These are phyloP conservation scores for Drosophila cardini DNA, from an alignment of 1,140 invertebrate species.

Conservation along the genomic window DNA sequence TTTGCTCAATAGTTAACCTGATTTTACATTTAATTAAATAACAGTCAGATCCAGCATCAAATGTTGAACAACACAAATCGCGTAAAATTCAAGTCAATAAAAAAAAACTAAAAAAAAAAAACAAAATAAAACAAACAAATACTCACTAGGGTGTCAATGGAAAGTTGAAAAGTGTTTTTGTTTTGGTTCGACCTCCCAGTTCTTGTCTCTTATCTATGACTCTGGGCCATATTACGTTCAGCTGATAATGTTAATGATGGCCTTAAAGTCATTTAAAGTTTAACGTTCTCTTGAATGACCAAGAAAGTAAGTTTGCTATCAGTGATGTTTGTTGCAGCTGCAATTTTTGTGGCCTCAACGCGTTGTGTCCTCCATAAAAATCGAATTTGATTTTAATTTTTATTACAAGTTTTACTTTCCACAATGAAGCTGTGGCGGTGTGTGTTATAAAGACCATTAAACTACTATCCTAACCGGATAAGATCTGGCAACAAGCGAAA, in stretches of 20 bases:
- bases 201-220: slow-evolving; percentile 24
- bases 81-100: slow-evolving; percentile 73
- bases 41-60: slow-evolving; percentile 38
- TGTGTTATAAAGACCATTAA: slow-evolving; percentile 27
- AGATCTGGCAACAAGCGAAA: slow-evolving; percentile 67
- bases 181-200: slow-evolving; percentile 15
- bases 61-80: slow-evolving; percentile 52
- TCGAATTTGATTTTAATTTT: slow-evolving; percentile 75
- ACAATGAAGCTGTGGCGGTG: slow-evolving; percentile 30
- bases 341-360: slow-evolving; percentile 55
- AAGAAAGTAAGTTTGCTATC: slow-evolving; percentile 35
- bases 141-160: slow-evolving; percentile 55
- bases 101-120: slow-evolving; percentile 42
- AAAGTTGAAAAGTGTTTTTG: slow-evolving; percentile 56
- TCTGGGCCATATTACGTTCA: slow-evolving; percentile 45
- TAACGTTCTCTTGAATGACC: slow-evolving; percentile 59
- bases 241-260: slow-evolving; percentile 77
- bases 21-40: slow-evolving; percentile 78
- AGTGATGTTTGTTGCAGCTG: slow-evolving; percentile 34
- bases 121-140: slow-evolving; percentile 22
- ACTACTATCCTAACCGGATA: slow-evolving; percentile 57
- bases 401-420: slow-evolving; percentile 76
- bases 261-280: slow-evolving; percentile 69
- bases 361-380: slow-evolving; percentile 52
- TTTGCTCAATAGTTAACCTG: slow-evolving; percentile 76